A percentile compares a stretch with the other conserved stretches of the same genome.
These are phyloP conservation scores for Diplolepis rosae DNA, from an alignment of 2,888 invertebrate genomes.

Conservation along the genomic window DNA sequence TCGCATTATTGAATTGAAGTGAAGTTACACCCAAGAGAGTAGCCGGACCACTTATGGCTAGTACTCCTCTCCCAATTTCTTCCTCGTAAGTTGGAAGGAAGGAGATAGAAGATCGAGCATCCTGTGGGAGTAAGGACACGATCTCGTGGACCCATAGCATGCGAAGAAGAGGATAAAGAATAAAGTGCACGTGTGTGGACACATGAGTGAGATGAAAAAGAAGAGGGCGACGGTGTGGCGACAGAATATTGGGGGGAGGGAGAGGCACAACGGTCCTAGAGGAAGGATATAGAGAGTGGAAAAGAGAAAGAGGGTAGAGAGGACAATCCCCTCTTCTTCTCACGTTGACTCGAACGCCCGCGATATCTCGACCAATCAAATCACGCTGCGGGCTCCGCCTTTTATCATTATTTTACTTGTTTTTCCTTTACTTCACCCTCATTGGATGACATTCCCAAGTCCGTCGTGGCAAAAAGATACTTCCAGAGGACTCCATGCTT, in stretches of 20 bases:
- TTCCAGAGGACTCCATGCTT: constrained; percentile 59
- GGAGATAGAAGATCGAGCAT: constrained; percentile 41
- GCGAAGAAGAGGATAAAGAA: constrained; percentile 50
- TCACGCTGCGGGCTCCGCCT: constrained; percentile 73
- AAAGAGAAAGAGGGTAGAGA: constrained; percentile 58
- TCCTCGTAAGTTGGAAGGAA: constrained; percentile 40
- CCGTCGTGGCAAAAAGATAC: constrained; percentile 58
- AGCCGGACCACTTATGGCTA: constrained; percentile 45
- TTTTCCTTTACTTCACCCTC: constrained; percentile 73
- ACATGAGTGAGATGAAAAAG: constrained; percentile 42
- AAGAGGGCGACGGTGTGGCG: constrained; percentile 39
- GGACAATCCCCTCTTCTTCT: constrained; percentile 61
- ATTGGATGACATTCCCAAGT: constrained; percentile 72
- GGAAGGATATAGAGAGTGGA: constrained; percentile 49
- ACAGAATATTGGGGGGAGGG: constrained; percentile 43
- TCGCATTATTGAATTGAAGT: background rate
- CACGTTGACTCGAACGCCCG: constrained; percentile 71
- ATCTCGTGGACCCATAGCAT: constrained; percentile 57
- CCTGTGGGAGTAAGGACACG: constrained; percentile 60
- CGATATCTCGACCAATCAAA: constrained; percentile 74
- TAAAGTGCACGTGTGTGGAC: constrained; percentile 33
- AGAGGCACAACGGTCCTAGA: constrained; percentile 42
- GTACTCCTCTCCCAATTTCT: constrained; percentile 30
- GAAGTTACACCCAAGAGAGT: constrained; percentile 43
- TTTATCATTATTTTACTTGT: constrained; percentile 75